Evolutionary conservation across 2,113 vertebrate genomes (phyloP), one percentile per base, ranked within the genome.

Genomic region (Laterallus jamaicensis): DNA sequence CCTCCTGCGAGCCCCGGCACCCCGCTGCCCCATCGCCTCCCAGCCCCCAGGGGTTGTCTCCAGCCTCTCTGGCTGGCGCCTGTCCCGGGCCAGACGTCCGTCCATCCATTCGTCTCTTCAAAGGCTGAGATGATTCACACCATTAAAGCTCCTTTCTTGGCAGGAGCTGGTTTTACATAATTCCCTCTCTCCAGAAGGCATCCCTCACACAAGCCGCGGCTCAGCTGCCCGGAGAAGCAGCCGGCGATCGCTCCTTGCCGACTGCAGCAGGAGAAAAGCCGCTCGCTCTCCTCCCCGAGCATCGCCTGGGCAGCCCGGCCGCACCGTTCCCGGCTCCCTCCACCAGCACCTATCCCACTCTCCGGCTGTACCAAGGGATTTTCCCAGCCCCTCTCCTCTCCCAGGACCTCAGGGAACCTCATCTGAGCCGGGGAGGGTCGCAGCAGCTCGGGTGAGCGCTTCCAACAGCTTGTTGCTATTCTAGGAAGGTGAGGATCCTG

Each of bases 401-500:
- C 77, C 71, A 17, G 44, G 18, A 39, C n/a, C 55, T 40, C 20
- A 18, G 6, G n/a, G 70, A 77, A 86, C 16, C 56, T 81, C 25
- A 62, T 21, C 55, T 4, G 56, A 70, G 10, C 71, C 50, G 49
- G 52, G 42, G 73, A 28, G 13, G 56, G 42, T 11, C 7, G 60
- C 82, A 81, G 83, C 73, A 81, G 73, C 54, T 35, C 5, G 0
- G 44, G 59, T 3, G 0, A 88, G 50, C 0, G 6, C 81, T 77
- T 80, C 59, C 77, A 80, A 49, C 44, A 55, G 83, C 76, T 80
- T 16, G 5, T 47, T 85, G 32, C 90, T 95, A 71, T 88, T 86
- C 55, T 37, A 29, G 74, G 93, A 95, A 92, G 69, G 60, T 44
- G 16, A 96, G 75, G 85, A 91, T 84, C 75, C 92, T 92, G 93